Conservation (phyloP, 2,888 invertebrate genomes). For the Limulus polyphemus region DNA sequence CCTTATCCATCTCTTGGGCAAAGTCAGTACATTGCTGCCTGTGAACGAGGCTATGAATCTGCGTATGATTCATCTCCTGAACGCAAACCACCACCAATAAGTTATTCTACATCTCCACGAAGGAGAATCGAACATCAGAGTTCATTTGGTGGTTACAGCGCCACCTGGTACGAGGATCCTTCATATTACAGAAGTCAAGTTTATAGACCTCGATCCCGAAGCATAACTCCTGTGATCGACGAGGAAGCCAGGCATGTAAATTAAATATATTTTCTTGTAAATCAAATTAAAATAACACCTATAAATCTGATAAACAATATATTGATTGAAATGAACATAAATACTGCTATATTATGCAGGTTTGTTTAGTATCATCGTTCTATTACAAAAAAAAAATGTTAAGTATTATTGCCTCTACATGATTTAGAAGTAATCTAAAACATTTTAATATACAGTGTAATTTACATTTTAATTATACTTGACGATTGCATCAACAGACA, state of each 20-base stretch:
- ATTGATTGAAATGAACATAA: too few relatives aligned
- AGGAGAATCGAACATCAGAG: constrained; percentile 25
- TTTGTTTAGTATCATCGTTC: too few relatives aligned
- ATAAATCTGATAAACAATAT: too few relatives aligned
- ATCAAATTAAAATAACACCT: too few relatives aligned
- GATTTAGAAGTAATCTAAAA: too few relatives aligned
- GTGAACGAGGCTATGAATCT: constrained; percentile 20
- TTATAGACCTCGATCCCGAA: constrained; percentile 52
- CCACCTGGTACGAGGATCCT: constrained; percentile 56
- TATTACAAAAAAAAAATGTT: too few relatives aligned
- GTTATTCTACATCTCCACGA: constrained; percentile 70
- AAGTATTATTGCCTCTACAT: too few relatives aligned
- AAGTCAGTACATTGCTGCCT: constrained; percentile 19
- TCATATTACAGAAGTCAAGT: constrained; percentile 51
- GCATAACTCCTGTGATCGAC: constrained; percentile 78
- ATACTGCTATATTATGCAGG: too few relatives aligned
- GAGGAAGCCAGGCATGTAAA: constrained; percentile 54
- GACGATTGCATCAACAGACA: too few relatives aligned
- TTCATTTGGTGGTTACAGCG: constrained; percentile 43
- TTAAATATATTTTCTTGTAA: neutral
- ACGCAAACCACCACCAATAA: constrained; percentile 33
- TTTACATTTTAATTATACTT: too few relatives aligned
- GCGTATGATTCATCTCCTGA: constrained; percentile 25
- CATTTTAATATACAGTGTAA: too few relatives aligned
- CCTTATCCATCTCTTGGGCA: constrained; percentile 25